phyloP scores from a whole-genome alignment of 2,113 vertebrate species.

The Ochotona princeps region DNA sequence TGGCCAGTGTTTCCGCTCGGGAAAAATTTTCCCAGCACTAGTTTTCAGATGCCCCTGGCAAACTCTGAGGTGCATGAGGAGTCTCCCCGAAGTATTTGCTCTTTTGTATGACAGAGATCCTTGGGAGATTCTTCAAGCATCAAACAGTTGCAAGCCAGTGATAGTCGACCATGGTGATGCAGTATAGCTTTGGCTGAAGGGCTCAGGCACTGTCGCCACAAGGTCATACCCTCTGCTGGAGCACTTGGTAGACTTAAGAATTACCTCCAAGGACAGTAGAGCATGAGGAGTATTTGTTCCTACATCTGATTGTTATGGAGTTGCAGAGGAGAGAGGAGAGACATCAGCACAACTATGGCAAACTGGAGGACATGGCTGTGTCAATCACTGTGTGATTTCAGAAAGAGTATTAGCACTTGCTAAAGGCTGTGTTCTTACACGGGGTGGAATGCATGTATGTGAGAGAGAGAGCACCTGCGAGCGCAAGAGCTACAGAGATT shows the following conservation, averaged over 20 bases:
- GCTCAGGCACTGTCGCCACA: background rate
- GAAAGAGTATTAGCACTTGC: background rate
- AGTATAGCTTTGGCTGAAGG: background rate
- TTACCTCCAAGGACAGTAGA: constrained; percentile 1
- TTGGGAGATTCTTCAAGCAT: background rate
- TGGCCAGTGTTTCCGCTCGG: background rate
- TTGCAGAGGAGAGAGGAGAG: background rate
- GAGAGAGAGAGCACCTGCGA: background rate
- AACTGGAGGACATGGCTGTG: background rate
- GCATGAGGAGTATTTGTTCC: background rate
- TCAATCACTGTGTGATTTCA: background rate
- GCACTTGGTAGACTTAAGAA: background rate
- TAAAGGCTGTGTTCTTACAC: background rate
- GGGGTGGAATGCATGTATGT: no score
- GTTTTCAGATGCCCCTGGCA: constrained; percentile 26
- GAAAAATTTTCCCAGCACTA: background rate
- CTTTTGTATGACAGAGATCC: background rate
- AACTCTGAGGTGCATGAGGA: background rate
- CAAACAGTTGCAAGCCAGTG: background rate
- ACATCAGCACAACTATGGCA: background rate
- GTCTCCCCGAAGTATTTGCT: background rate
- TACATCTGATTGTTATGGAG: background rate
- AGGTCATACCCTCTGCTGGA: background rate
- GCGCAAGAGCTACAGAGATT: background rate
- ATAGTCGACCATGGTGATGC: background rate